Percentiles rank a stretch among this genome's conserved stretches.
Conservation (phyloP, 2,113 vertebrate species). For the Natator depressus region DNA sequence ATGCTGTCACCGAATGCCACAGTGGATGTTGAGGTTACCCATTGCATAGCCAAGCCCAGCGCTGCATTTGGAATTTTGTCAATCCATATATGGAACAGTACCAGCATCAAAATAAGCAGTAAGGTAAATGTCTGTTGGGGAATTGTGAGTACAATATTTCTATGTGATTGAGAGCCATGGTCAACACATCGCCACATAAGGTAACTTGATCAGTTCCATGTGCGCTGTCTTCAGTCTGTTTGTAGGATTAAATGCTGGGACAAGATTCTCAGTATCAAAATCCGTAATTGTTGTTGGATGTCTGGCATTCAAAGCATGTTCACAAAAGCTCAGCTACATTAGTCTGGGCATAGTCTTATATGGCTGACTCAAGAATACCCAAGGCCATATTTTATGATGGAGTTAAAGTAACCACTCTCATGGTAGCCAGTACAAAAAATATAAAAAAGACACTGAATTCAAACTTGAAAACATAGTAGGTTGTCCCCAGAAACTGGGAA, state of each 20-base stretch:
- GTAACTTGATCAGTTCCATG: neutral
- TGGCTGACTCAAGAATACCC: neutral
- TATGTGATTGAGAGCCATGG: neutral
- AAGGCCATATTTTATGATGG: neutral
- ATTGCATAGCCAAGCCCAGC: neutral
- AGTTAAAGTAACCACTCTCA: neutral
- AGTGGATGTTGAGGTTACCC: too few relatives aligned
- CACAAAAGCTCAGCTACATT: neutral
- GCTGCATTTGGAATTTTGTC: neutral
- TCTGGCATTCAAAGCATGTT: neutral
- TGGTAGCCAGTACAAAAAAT: neutral
- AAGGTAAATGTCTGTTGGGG: neutral
- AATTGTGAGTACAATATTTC: neutral
- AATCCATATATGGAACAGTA: neutral
- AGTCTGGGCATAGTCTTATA: neutral
- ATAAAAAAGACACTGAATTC: neutral
- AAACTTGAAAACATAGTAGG: neutral
- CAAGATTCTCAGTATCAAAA: neutral
- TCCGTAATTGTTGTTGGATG: neutral
- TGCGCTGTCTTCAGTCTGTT: neutral
- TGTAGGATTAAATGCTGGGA: neutral
- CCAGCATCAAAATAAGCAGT: neutral
- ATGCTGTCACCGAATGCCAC: too few relatives aligned
- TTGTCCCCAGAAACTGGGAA: neutral
- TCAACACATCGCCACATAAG: neutral